Percentiles rank a stretch among this genome's conserved stretches.
phyloP scores from a whole-genome alignment of 2,113 vertebrate species.

The Nycticryphes semicollaris region DNA sequence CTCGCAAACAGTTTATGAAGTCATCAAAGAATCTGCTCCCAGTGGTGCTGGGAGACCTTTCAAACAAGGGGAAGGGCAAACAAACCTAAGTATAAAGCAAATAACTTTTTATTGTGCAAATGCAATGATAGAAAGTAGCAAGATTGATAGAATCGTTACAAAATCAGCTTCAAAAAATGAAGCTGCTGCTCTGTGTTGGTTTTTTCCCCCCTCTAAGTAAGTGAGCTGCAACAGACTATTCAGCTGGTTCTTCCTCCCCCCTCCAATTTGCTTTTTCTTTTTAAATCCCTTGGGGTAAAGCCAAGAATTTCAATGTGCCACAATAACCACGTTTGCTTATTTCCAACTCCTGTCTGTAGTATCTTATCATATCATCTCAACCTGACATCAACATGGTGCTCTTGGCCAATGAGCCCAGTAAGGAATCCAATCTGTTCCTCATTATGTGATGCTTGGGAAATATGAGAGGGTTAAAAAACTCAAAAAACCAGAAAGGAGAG shows the following conservation, averaged over 20 bases:
- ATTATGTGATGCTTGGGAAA: neutral
- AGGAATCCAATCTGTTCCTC: slow-evolving; percentile 41
- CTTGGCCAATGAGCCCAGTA: neutral
- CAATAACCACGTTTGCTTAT: slow-evolving; percentile 41
- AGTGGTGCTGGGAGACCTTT: neutral
- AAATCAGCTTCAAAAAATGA: neutral
- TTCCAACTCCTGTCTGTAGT: slow-evolving; percentile 29
- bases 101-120: neutral
- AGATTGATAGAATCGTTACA: neutral
- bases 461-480: neutral
- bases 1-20: neutral
- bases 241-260: neutral
- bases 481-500: neutral
- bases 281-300: neutral
- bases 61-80: neutral
- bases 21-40: neutral
- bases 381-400: slow-evolving; percentile 37
- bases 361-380: slow-evolving; percentile 33
- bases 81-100: neutral
- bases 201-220: neutral
- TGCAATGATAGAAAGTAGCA: neutral
- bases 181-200: neutral
- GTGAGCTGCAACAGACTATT: neutral
- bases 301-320: slow-evolving; percentile 48
- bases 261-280: neutral